Evolutionary conservation across 1,140 invertebrate genomes (phyloP), one percentile per base, ranked within the genome.

Genomic region (Zeugodacus cucurbitae): DNA sequence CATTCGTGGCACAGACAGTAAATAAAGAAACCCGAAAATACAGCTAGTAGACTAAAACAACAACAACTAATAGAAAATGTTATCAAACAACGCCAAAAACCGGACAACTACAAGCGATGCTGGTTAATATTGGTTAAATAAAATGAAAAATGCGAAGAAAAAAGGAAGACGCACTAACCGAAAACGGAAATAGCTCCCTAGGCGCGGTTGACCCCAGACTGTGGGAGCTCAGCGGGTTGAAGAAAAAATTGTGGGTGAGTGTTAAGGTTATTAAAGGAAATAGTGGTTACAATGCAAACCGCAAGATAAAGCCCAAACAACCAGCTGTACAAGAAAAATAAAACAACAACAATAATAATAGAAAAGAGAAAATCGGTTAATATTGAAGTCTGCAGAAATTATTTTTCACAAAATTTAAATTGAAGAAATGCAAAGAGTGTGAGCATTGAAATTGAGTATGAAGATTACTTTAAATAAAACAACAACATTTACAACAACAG

Each of bases 171-270:
- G 10, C 26, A 34, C 44, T 82, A 82, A 82, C 37, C 41, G 48
- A 82, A 82, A 54, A 82, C 37, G 74, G 74, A 82, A 82, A 82
- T 82, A 74, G 74, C 74, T 82, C 74, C 74, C 74, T 48, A n/a
- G 41, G 74, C 74, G 41, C 74, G 26, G 41, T 48, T 48, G 20
- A 82, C 22, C 37, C 41, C n/a, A 54, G 10, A 82, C 41, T 48
- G 22, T 37, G 74, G 14, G 74, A 14, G 41, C 74, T 10, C 74
- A 82, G 41, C 41, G 74, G 74, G 41, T 54, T 59, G 17, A 59
- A 64, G 26, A 82, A 22, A 82, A 48, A 44, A 4, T 41, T 41
- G 54, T 54, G 62, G 2, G 11, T 64, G 64, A 2, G 11, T 11
- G 64, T 67, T 20, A 4, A 29, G 67, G 32, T 22, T 74, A 74